These are phyloP conservation scores for Clarias platycephalus DNA, from an alignment of 2,797 vertebrate species.

Conservation along the genomic window DNA sequence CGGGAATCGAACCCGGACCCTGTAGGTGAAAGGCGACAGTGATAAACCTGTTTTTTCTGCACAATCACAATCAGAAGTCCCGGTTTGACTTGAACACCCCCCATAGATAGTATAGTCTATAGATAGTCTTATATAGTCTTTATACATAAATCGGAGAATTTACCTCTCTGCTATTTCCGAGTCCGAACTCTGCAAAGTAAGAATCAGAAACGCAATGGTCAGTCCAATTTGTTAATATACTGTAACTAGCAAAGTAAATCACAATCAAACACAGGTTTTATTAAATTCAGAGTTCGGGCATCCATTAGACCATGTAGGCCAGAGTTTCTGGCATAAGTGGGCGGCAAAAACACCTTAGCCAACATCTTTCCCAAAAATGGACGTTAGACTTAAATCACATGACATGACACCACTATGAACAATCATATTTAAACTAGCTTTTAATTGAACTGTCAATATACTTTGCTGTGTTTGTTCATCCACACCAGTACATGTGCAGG, in stretches of 20 bases:
- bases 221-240: not conserved
- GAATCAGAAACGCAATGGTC: constrained; percentile 36
- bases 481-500: not conserved
- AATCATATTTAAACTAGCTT: not conserved
- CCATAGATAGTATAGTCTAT: too few relatives aligned
- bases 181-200: constrained; percentile 74
- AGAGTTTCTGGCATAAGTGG: not conserved
- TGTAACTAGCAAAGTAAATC: not conserved
- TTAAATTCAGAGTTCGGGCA: not conserved
- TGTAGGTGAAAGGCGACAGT: too few relatives aligned
- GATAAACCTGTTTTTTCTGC: too few relatives aligned
- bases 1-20: too few relatives aligned
- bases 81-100: too few relatives aligned
- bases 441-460: not conserved
- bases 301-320: not conserved
- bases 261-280: not conserved
- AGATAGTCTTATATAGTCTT: too few relatives aligned
- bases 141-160: constrained; percentile 42
- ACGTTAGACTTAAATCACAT: not conserved
- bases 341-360: not conserved
- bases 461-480: not conserved
- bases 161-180: constrained; percentile 88
- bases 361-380: not conserved
- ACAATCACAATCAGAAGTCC: too few relatives aligned
- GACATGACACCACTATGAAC: not conserved